Evolutionary conservation across 2,797 vertebrate genomes (phyloP).

Genomic region (Huso huso): DNA sequence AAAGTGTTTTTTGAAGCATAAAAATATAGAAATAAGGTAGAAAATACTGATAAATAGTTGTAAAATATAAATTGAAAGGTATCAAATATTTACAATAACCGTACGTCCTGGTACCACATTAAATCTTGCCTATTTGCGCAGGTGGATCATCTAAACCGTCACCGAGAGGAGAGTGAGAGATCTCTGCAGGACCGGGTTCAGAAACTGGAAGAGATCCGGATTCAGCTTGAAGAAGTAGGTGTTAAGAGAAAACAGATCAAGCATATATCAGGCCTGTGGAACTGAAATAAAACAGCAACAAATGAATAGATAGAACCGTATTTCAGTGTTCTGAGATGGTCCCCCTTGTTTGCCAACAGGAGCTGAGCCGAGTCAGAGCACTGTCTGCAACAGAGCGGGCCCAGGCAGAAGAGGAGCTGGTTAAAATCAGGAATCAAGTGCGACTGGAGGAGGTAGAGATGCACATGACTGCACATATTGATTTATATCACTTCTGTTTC

Average conservation of each 20-base stretch:
- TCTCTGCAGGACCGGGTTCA: conserved; percentile 73
- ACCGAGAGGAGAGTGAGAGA: conserved; percentile 69
- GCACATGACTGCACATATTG: no score
- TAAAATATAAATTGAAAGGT: no score
- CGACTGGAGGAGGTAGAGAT: conserved; percentile 73
- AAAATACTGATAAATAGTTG: no score
- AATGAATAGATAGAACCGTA: no score
- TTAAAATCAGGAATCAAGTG: conserved; percentile 61
- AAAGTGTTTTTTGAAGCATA: no score
- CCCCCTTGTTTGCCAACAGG: conserved; percentile 47
- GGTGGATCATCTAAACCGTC: conserved; percentile 72
- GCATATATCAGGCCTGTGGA: no score
- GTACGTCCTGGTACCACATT: not conserved
- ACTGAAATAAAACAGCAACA: no score
- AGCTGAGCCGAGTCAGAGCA: conserved; percentile 71
- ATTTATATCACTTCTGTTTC: no score
- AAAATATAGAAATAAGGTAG: no score
- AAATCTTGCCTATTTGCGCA: conserved; percentile 27
- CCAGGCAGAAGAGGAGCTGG: conserved; percentile 75
- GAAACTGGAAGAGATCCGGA: conserved; percentile 70
- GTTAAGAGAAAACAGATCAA: not conserved
- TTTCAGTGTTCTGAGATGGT: no score
- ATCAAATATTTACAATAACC: not conserved
- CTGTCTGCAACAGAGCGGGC: conserved; percentile 58
- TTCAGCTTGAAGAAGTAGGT: conserved; percentile 82